Conservation (phyloP, 1,140 invertebrate genomes). For the Eriocheir sinensis region DNA sequence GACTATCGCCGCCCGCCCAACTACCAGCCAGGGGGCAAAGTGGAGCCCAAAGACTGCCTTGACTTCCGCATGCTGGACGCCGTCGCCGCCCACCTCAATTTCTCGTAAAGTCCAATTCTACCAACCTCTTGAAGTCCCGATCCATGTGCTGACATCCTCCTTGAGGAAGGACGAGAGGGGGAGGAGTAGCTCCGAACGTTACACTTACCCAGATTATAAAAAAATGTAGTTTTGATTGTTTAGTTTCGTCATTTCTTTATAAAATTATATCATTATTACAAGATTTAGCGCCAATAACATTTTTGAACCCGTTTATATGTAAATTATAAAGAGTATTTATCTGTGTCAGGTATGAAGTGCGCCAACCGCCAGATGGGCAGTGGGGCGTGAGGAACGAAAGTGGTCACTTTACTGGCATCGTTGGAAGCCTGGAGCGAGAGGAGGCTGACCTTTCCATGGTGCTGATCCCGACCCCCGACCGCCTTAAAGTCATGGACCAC, state of each 20-base stretch:
- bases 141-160: too few species aligned
- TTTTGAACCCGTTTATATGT: too few species aligned
- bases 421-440: slow-evolving; percentile 40
- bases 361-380: slow-evolving; percentile 40
- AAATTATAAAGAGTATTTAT: background rate
- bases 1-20: background rate
- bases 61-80: background rate
- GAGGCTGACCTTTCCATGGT: slow-evolving; percentile 52
- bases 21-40: background rate
- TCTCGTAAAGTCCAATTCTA: background rate
- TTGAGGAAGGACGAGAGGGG: too few species aligned
- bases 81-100: background rate
- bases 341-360: slow-evolving; percentile 18
- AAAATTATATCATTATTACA: too few species aligned
- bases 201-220: too few species aligned
- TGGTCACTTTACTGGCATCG: background rate
- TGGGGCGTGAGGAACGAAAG: slow-evolving; percentile 35
- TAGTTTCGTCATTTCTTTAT: too few species aligned
- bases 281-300: too few species aligned
- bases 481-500: slow-evolving; percentile 35
- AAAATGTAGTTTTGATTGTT: too few species aligned
- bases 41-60: slow-evolving; percentile 9
- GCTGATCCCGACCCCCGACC: slow-evolving; percentile 38
- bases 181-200: too few species aligned
- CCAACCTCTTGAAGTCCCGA: background rate